Percentiles rank a stretch among this genome's conserved stretches.
Evolutionary conservation across 2,888 invertebrate genomes (phyloP).

Genomic region (Sarcophaga rosellei): DNA sequence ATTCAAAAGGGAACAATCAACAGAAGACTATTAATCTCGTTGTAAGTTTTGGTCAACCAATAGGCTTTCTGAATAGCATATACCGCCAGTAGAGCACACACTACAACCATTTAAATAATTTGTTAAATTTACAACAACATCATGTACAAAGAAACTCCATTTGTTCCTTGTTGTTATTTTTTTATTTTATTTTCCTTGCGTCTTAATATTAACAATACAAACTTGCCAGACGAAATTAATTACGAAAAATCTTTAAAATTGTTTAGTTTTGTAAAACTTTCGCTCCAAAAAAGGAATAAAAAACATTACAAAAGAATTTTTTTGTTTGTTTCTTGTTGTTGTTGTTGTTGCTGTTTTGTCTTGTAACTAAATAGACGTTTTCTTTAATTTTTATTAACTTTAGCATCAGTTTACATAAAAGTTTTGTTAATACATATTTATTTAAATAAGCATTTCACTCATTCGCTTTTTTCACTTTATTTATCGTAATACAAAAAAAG

Average conservation of each 20-base stretch:
- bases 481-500: no score
- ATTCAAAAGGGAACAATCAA: no score
- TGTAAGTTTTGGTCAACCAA: not conserved
- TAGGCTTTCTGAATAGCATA: not conserved
- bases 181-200: no score
- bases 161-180: not conserved
- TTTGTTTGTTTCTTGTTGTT: no score
- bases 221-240: conserved; percentile 53
- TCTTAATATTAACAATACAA: conserved; percentile 20
- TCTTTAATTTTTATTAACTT: no score
- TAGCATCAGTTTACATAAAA: no score
- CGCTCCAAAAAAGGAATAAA: no score
- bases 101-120: not conserved
- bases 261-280: not conserved
- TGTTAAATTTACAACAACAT: not conserved
- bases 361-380: conserved; percentile 7
- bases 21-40: no score
- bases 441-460: not conserved
- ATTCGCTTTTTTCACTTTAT: no score
- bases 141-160: not conserved
- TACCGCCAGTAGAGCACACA: not conserved
- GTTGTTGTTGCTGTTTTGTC: not conserved
- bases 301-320: no score
- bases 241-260: conserved; percentile 17
- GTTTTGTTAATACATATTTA: not conserved